Conservation (phyloP, 2,113 vertebrate genomes). For the Phyllostomus hastatus region DNA sequence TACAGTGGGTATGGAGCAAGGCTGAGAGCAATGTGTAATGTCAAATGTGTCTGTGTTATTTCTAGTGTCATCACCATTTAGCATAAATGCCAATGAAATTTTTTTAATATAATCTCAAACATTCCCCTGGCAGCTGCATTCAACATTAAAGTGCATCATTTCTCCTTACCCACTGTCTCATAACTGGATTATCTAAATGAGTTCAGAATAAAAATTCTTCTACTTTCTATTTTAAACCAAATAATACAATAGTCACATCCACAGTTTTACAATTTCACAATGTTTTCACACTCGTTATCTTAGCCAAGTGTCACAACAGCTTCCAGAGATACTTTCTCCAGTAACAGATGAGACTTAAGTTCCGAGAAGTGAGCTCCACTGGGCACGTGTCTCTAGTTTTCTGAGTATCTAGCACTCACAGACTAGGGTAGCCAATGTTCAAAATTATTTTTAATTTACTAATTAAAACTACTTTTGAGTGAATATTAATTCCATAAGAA, state of each 20-base stretch:
- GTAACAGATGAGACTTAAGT: background rate
- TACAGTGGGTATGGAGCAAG: background rate
- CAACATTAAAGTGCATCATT: background rate
- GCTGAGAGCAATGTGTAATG: too few relatives aligned
- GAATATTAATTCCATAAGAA: background rate
- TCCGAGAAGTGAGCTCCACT: background rate
- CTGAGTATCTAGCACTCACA: background rate
- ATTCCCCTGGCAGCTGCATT: background rate
- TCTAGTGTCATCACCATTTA: background rate
- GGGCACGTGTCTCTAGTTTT: background rate
- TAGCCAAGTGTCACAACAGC: background rate
- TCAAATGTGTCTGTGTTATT: background rate
- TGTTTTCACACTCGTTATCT: background rate
- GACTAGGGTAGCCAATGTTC: background rate
- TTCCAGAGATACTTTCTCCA: background rate
- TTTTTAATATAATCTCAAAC: background rate
- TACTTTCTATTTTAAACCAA: background rate
- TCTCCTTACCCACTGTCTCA: background rate
- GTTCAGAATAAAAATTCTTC: background rate
- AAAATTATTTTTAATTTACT: background rate
- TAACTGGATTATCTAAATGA: background rate
- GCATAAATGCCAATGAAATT: background rate
- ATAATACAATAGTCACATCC: background rate
- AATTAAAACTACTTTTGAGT: background rate
- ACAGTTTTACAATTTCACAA: background rate